Evolutionary conservation across 2,113 vertebrate genomes (phyloP).

Genomic region (Parus major): DNA sequence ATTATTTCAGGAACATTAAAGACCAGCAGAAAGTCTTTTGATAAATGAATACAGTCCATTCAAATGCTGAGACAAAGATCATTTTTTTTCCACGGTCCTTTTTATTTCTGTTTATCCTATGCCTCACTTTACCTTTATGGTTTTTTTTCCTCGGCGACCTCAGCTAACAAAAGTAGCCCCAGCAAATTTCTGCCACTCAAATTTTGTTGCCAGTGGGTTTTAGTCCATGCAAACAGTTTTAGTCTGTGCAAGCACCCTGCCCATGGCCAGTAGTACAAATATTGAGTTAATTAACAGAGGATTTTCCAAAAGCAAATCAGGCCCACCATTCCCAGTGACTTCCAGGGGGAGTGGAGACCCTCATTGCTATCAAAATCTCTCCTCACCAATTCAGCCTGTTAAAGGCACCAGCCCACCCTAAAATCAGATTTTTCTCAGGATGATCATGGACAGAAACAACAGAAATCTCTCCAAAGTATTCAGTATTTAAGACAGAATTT

Average conservation of each 20-base stretch:
- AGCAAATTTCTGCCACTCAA: not conserved
- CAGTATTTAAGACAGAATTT: not conserved
- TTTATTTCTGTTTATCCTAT: not conserved
- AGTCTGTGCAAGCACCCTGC: not conserved
- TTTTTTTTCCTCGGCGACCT: constrained; percentile 18
- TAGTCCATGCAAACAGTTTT: not conserved
- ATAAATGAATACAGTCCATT: constrained; percentile 34
- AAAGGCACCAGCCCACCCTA: not conserved
- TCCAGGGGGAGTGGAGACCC: not conserved
- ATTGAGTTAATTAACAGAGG: not conserved
- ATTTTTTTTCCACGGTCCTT: not conserved
- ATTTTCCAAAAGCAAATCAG: constrained; percentile 27
- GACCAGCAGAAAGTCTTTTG: constrained; percentile 47
- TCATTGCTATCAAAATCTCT: not conserved
- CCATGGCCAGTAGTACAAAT: constrained; percentile 8
- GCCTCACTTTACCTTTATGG: not conserved
- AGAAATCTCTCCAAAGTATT: not conserved
- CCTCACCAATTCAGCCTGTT: not conserved
- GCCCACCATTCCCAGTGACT: not conserved
- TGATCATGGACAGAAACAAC: not conserved
- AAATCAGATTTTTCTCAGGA: not conserved
- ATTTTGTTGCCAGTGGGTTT: not conserved
- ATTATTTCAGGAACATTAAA: constrained; percentile 30
- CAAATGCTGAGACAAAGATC: constrained; percentile 20
- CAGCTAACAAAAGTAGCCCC: not conserved